Evolutionary conservation across 2,888 invertebrate species (phyloP).

Genomic region (Drosophila cognata): DNA sequence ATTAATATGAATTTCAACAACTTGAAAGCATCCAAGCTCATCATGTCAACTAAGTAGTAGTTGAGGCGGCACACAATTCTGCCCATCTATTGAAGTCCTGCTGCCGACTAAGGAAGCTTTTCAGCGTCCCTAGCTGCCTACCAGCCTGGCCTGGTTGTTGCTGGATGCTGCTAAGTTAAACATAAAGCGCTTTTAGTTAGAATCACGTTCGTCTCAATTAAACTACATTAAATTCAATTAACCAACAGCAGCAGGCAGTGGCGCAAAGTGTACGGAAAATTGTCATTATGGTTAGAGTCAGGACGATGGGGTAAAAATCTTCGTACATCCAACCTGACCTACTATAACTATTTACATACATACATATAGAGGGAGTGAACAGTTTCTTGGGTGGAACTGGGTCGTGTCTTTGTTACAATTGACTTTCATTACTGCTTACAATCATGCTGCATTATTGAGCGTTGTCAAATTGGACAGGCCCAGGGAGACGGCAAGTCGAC

Average conservation of each 20-base stretch:
- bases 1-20: constrained; percentile 73
- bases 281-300: constrained; percentile 68
- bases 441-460: constrained; percentile 79
- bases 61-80: constrained; percentile 11
- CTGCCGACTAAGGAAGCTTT: background rate
- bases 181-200: constrained; percentile 79
- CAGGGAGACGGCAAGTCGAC: constrained; percentile 38
- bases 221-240: constrained; percentile 81
- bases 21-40: constrained; percentile 64
- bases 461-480: constrained; percentile 75
- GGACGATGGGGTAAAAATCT: constrained; percentile 12
- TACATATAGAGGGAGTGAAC: background rate
- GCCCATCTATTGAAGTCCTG: constrained; percentile 10
- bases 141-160: constrained; percentile 24
- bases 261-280: constrained; percentile 70
- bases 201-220: constrained; percentile 81
- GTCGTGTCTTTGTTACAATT: constrained; percentile 59
- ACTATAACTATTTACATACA: constrained; percentile 1
- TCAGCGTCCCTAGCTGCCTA: constrained; percentile 2
- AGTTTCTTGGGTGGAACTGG: constrained; percentile 14
- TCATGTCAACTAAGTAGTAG: constrained; percentile 55
- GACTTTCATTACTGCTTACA: constrained; percentile 78
- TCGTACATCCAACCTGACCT: constrained; percentile 33
- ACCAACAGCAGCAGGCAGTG: constrained; percentile 49
- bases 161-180: constrained; percentile 73